phyloP scores from a whole-genome alignment of 2,888 invertebrate species.

The Volucella inanis region DNA sequence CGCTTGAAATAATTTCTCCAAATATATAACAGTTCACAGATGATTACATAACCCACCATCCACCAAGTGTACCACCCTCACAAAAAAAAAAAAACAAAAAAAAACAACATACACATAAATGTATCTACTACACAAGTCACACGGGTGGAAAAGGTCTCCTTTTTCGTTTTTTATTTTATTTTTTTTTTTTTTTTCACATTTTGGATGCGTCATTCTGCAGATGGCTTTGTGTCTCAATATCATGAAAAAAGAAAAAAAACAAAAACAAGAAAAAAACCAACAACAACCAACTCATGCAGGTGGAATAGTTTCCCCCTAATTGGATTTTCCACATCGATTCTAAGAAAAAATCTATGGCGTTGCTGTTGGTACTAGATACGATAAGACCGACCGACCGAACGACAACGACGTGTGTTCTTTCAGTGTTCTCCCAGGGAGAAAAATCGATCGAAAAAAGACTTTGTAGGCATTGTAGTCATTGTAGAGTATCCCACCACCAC shows the following conservation, averaged over 20 bases:
- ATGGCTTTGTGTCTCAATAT: conserved; percentile 75
- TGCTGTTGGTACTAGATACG: conserved; percentile 72
- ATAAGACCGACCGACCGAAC: conserved; percentile 7
- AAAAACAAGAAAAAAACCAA: conserved; percentile 14
- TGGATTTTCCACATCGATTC: conserved; percentile 75
- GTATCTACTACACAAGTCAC: conserved; percentile 11
- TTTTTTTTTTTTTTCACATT: conserved; percentile 53
- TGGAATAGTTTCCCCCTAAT: conserved; percentile 73
- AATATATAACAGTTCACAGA: conserved; percentile 51
- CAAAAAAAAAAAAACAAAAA: conserved; percentile 9
- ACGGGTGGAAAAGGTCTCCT: conserved; percentile 49
- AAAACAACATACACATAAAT: too few species aligned
- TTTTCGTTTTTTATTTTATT: conserved; percentile 29
- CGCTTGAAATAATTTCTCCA: neutral
- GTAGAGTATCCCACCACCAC: conserved; percentile 46
- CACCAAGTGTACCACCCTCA: conserved; percentile 59
- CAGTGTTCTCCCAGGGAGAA: conserved; percentile 48
- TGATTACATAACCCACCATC: conserved; percentile 72
- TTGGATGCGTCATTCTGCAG: conserved; percentile 75
- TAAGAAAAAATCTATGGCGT: conserved; percentile 75
- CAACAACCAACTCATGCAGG: conserved; percentile 58
- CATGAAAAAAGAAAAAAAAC: conserved; percentile 41
- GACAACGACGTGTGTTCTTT: conserved; percentile 35
- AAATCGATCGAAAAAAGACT: conserved; percentile 65
- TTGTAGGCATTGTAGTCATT: conserved; percentile 41